These are phyloP conservation scores for Masnerella sp. DNA, from an alignment of 2,888 invertebrate genomes.

Conservation along the genomic window DNA sequence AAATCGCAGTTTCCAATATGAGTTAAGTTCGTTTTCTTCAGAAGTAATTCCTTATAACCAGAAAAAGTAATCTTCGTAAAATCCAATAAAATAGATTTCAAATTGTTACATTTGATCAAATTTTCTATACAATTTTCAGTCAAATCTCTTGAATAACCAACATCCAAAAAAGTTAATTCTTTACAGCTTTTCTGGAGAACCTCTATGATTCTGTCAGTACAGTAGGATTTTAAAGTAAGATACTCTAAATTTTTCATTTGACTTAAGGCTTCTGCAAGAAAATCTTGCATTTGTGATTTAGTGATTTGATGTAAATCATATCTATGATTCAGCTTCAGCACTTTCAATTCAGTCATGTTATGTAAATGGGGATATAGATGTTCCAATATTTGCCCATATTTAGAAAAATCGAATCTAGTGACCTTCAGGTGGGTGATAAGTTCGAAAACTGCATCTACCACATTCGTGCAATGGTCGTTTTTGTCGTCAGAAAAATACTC, in stretches of 20 bases:
- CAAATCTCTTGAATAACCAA: not conserved
- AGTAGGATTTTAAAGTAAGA: not conserved
- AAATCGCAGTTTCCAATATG: too few relatives aligned
- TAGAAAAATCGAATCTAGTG: not conserved
- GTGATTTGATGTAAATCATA: not conserved
- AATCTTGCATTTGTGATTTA: not conserved
- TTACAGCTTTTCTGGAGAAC: not conserved
- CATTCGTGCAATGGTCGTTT: too few relatives aligned
- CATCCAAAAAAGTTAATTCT: not conserved
- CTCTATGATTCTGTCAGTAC: conserved; percentile 1
- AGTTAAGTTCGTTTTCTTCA: not conserved
- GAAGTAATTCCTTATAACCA: not conserved
- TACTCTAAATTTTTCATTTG: not conserved
- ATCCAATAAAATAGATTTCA: not conserved
- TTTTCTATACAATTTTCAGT: not conserved
- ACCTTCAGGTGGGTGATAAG: not conserved
- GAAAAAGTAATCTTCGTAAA: not conserved
- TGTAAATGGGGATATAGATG: not conserved
- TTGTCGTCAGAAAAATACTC: too few relatives aligned
- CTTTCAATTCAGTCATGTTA: not conserved
- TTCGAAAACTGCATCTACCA: too few relatives aligned
- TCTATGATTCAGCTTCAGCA: not conserved
- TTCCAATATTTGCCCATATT: not conserved
- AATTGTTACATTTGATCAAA: not conserved
- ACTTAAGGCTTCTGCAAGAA: not conserved